phyloP scores from a whole-genome alignment of 2,888 invertebrate genomes.

The Iselma pallidipennis region DNA sequence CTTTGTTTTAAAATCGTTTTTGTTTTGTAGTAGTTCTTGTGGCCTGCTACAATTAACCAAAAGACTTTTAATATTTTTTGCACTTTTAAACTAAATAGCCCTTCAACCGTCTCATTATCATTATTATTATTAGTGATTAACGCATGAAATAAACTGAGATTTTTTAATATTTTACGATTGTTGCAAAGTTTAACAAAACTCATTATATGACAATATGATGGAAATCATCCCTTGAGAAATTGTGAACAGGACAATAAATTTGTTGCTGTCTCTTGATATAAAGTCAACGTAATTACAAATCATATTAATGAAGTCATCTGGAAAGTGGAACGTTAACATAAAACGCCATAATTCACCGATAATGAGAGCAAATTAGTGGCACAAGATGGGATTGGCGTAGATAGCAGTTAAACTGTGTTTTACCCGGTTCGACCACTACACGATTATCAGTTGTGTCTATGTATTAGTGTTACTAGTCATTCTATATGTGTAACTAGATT shows the following conservation, averaged over 20 bases:
- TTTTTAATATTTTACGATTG: background rate
- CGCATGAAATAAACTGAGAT: background rate
- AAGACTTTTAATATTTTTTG: constrained; percentile 34
- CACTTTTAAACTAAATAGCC: background rate
- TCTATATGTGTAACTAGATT: background rate
- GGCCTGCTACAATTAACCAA: constrained; percentile 35
- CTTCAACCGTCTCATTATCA: background rate
- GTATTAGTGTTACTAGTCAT: background rate
- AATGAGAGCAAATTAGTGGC: constrained; percentile 19
- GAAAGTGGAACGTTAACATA: constrained; percentile 3
- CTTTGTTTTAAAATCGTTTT: constrained; percentile 41
- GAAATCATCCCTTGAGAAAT: background rate
- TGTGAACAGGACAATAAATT: background rate
- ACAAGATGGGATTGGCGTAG: background rate
- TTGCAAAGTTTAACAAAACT: background rate
- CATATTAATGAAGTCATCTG: background rate
- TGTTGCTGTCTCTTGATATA: background rate
- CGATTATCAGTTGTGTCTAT: background rate
- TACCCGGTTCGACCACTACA: background rate
- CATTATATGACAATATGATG: background rate
- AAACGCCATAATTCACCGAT: constrained; percentile 17
- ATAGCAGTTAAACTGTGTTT: background rate
- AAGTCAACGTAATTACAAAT: background rate
- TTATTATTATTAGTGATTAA: background rate
- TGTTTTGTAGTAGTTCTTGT: constrained; percentile 29